Base-by-base conservation (phyloP, 2,888 invertebrate species). In the Diarsia brunnea region DNA sequence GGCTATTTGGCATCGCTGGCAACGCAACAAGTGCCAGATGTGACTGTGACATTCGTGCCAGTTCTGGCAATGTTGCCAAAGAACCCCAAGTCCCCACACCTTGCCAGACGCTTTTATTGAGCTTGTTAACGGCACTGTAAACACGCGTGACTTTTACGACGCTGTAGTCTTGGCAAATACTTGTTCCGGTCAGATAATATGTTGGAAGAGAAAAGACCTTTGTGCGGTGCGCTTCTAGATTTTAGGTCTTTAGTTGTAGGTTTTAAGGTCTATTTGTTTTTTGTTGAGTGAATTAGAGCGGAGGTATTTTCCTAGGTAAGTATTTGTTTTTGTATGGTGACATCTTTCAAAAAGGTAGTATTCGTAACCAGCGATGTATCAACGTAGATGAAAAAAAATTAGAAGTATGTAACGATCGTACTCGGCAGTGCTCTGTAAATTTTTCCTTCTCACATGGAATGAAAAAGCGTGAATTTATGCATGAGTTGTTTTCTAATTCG, bases 91-190 rank as follows among this genome's bases (percentile, higher is more conserved):
- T 64, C 81, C 84, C 71, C 78, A 78, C 79, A 88, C 89, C 85
- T 87, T 87, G 75, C 77, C 73, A 84, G 89, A 89, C 90, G 82
- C 78, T 89, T 92, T 94, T 94, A 94, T 90, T 90, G 89, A 83
- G 81, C 83, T 90, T 89, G 91, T 92, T 92, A 94, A 92, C 89
- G 89, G 87, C 89, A 91, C 87, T 91, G 93, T 93, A 92, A 92
- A 92, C 90, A 91, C 85, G 87, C 85, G 89, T 89, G 87, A 90
- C 90, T 90, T 92, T 94, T 92, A 94, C 91, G 92, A 89, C 77
- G 86, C 84, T 84, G 84, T 92, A 90, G 91, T 89, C 90, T 89
- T 89, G 90, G 90, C 90, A 91, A 89, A 89, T 90, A 86, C 88
- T 88, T 90, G 89, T 92, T 91, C 90, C 91, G 92, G 89, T 73